A percentile compares a stretch with the other conserved stretches of the same genome.
Conservation (phyloP, 2,888 invertebrate species). For the Tiliacea citrago region DNA sequence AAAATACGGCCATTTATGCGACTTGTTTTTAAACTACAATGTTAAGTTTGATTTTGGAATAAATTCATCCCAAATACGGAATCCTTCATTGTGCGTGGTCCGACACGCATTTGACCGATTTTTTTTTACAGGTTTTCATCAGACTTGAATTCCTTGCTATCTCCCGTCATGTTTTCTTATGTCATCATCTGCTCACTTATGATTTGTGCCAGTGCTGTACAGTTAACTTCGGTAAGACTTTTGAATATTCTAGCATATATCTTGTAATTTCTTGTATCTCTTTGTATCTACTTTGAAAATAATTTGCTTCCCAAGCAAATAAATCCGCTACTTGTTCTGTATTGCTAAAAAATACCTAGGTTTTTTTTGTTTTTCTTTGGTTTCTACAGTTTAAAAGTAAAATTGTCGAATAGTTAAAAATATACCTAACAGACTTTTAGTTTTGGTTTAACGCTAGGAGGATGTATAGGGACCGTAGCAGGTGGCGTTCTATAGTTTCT, state of each 20-base stretch:
- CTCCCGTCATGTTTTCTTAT: conserved; percentile 87
- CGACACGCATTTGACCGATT: background rate
- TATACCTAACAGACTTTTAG: no score
- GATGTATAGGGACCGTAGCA: no score
- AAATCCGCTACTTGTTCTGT: background rate
- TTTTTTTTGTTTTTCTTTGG: background rate
- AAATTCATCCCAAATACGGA: no score
- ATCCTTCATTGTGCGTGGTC: no score
- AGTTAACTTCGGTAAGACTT: conserved; percentile 79
- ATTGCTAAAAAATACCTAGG: background rate
- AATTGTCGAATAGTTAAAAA: no score
- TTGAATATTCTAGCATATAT: background rate
- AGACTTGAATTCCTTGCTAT: conserved; percentile 81
- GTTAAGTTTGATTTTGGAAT: no score
- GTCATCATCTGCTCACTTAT: conserved; percentile 87
- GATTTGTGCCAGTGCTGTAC: conserved; percentile 86
- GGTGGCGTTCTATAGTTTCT: background rate
- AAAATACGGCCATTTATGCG: no score
- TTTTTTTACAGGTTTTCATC: conserved; percentile 78
- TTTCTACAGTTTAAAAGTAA: no score
- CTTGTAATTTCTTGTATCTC: background rate
- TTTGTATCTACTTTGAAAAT: no score
- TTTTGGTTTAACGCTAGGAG: no score
- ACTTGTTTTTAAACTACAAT: no score
- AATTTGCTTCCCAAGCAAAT: background rate